phyloP scores from a whole-genome alignment of 2,888 invertebrate genomes.

The Exocentrus adspersus region DNA sequence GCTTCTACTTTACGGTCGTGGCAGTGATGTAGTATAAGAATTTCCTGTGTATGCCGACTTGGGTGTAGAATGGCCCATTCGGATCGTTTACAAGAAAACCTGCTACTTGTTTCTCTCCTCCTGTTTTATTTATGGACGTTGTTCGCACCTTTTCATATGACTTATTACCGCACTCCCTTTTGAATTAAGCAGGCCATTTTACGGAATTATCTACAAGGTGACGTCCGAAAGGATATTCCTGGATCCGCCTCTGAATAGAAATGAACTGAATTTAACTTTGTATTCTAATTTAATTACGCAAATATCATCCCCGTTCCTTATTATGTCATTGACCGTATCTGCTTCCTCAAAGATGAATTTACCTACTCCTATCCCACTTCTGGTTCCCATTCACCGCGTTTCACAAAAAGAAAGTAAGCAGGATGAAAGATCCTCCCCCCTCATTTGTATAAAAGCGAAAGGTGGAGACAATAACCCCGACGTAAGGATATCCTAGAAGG shows the following conservation, averaged over 20 bases:
- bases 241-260: too few species aligned
- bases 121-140: conserved; percentile 50
- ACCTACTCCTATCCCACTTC: not conserved
- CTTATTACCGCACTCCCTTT: conserved; percentile 39
- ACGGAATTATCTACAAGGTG: conserved; percentile 24
- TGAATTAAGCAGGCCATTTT: conserved; percentile 35
- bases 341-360: not conserved
- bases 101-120: conserved; percentile 48
- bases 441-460: conserved; percentile 15
- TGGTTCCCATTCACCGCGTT: not conserved
- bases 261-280: too few species aligned
- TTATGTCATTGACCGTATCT: too few species aligned
- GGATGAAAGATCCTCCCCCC: not conserved
- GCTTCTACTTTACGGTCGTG: conserved; percentile 5
- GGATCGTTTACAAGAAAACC: conserved; percentile 30
- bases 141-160: conserved; percentile 37
- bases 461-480: conserved; percentile 9
- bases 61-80: conserved; percentile 23
- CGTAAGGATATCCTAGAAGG: conserved; percentile 1
- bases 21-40: conserved; percentile 29
- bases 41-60: conserved; percentile 25
- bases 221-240: too few species aligned
- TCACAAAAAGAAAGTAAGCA: not conserved
- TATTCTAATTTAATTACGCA: too few species aligned
- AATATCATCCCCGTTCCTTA: too few species aligned